These are phyloP conservation scores for Sphaerophoria rueppellii DNA, from an alignment of 2,888 invertebrate species.

Conservation along the genomic window DNA sequence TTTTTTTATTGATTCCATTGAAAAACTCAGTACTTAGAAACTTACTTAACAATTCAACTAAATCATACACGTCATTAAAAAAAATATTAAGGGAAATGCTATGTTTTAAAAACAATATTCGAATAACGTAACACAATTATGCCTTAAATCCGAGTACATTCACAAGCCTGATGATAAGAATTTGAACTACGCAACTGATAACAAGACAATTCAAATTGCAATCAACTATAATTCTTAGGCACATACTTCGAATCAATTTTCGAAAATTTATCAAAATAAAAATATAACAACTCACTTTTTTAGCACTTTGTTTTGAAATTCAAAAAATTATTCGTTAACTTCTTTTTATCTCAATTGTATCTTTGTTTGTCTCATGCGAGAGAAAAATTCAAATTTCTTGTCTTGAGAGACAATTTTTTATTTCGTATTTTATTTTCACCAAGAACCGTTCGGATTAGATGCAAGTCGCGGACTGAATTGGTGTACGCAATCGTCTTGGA, in stretches of 20 bases:
- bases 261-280: not conserved
- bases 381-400: slow-evolving; percentile 30
- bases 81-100: too few relatives aligned
- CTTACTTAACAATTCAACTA: too few relatives aligned
- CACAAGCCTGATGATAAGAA: slow-evolving; percentile 6
- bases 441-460: slow-evolving; percentile 64
- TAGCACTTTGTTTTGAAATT: slow-evolving; percentile 52
- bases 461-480: slow-evolving; percentile 67
- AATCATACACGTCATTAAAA: too few relatives aligned
- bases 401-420: slow-evolving; percentile 32
- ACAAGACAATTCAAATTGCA: slow-evolving; percentile 20
- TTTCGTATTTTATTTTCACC: slow-evolving; percentile 4
- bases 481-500: slow-evolving; percentile 44
- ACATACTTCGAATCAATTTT: slow-evolving; percentile 12
- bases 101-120: not conserved
- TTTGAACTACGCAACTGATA: slow-evolving; percentile 27
- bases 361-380: slow-evolving; percentile 60
- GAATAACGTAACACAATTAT: not conserved
- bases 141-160: not conserved
- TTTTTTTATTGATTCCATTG: too few relatives aligned
- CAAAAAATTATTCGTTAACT: slow-evolving; percentile 39
- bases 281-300: slow-evolving; percentile 56
- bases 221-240: slow-evolving; percentile 19
- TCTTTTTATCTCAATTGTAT: slow-evolving; percentile 1
- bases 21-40: too few relatives aligned